phyloP scores from a whole-genome alignment of 2,888 invertebrate species.

The Lasiommata megera region DNA sequence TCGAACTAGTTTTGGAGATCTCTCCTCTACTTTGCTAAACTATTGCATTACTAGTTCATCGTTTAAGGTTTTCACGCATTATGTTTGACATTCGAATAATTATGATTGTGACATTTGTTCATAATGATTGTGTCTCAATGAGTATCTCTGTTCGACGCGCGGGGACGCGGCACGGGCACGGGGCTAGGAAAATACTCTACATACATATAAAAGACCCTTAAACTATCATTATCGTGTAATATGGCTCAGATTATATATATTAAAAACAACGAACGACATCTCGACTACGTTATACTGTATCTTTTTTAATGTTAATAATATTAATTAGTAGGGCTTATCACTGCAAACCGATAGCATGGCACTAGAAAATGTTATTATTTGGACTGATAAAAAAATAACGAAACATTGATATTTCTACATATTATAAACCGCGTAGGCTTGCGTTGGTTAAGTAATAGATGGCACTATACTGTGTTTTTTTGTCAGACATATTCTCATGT shows the following conservation, averaged over 20 bases:
- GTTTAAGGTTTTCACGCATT: constrained; percentile 43
- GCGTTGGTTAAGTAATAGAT: no score
- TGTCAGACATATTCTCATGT: no score
- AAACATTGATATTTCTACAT: no score
- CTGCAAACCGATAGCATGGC: no score
- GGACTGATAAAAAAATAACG: no score
- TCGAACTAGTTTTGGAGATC: neutral
- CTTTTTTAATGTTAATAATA: neutral
- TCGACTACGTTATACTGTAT: constrained; percentile 3
- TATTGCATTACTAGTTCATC: constrained; percentile 6
- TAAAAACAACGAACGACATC: constrained; percentile 14
- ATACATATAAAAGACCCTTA: constrained; percentile 40
- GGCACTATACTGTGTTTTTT: no score
- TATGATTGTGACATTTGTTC: constrained; percentile 69
- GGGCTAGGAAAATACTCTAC: constrained; percentile 42
- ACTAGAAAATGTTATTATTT: no score
- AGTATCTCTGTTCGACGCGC: constrained; percentile 61
- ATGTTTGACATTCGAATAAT: constrained; percentile 39
- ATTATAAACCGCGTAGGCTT: no score
- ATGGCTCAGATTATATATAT: constrained; percentile 38
- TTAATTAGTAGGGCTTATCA: no score
- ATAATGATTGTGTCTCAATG: constrained; percentile 55
- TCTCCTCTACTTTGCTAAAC: neutral
- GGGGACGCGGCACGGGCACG: constrained; percentile 33
- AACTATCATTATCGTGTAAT: constrained; percentile 37